Percentiles rank a stretch among this genome's conserved stretches.
Conservation (phyloP, 2,113 vertebrate genomes). For the Tenrec ecaudatus region DNA sequence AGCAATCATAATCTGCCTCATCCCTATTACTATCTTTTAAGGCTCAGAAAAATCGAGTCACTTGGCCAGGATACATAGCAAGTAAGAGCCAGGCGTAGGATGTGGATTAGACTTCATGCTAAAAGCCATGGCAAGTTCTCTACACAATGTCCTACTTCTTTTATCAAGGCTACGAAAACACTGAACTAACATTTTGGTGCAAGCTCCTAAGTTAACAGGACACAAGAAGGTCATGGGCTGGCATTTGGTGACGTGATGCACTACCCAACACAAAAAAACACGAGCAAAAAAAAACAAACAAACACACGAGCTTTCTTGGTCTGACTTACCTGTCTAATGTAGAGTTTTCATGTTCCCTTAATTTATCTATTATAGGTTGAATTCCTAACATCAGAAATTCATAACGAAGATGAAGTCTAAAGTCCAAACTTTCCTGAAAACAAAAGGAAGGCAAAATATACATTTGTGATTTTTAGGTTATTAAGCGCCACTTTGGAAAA, state of each 20-base stretch:
- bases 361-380: conserved; percentile 98
- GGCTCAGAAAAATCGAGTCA: background rate
- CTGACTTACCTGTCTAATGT: conserved; percentile 95
- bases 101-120: background rate
- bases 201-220: background rate
- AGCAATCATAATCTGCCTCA: background rate
- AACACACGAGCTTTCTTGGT: background rate
- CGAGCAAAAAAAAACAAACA: no score
- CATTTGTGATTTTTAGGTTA: conserved; percentile 25
- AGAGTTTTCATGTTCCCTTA: conserved; percentile 97
- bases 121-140: background rate
- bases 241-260: no score
- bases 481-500: background rate
- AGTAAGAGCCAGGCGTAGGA: background rate
- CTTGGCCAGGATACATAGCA: conserved; percentile 9
- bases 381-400: conserved; percentile 99
- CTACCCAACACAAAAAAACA: fast-evolving
- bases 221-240: background rate
- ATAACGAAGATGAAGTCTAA: conserved; percentile 97
- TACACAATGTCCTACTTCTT: background rate
- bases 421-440: conserved; percentile 96
- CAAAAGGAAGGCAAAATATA: conserved; percentile 39
- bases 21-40: background rate
- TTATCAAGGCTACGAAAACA: background rate
- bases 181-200: background rate